phyloP scores from a whole-genome alignment of 1,140 invertebrate species.

The Zophobas atratus region DNA sequence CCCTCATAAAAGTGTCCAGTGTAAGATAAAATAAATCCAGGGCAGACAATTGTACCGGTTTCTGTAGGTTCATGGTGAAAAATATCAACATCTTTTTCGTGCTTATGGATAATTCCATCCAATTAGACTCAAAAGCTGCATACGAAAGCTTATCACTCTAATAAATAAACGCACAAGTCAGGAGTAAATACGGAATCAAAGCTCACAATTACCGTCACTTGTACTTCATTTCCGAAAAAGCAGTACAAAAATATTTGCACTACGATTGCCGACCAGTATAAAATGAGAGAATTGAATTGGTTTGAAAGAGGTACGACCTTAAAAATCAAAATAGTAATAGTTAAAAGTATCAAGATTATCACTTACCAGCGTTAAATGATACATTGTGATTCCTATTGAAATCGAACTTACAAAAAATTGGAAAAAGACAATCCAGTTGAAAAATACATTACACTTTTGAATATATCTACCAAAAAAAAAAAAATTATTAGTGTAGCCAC shows the following conservation, averaged over 20 bases:
- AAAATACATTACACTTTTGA: not conserved
- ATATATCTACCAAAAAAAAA: not conserved
- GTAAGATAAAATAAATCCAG: no score
- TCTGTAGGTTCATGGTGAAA: no score
- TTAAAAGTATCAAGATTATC: no score
- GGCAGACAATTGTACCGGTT: no score
- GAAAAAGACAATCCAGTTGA: not conserved
- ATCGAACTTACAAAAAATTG: not conserved
- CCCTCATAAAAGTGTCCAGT: no score
- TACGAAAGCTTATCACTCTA: not conserved
- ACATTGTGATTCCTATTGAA: no score
- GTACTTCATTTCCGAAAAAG: no score
- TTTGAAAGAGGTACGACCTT: not conserved
- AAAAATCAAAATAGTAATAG: not conserved
- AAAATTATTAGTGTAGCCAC: not conserved
- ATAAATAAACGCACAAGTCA: not conserved
- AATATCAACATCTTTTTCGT: no score
- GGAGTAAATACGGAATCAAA: not conserved
- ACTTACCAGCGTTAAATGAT: not conserved
- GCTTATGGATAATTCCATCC: no score
- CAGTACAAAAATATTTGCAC: not conserved
- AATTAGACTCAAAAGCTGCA: not conserved
- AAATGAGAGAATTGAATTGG: not conserved
- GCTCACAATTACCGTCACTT: not conserved
- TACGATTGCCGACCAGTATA: not conserved